Evolutionary conservation across 2,797 vertebrate species (phyloP).

Genomic region (Pantherophis alleghaniensis): DNA sequence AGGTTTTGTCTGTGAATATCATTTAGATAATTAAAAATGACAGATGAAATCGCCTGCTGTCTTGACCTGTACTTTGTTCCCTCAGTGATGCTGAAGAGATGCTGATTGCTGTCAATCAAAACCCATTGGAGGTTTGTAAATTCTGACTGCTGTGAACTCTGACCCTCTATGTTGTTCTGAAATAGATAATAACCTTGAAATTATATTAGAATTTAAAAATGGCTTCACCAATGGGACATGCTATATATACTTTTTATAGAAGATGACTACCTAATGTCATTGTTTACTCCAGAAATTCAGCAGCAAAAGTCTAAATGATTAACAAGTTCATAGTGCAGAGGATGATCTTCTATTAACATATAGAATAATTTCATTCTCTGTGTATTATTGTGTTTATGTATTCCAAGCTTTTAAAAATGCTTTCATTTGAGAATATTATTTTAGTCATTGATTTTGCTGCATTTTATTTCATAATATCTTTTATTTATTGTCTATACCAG

Average conservation of each 20-base stretch:
- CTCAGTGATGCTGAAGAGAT: constrained; percentile 86
- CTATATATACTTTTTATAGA: constrained; percentile 70
- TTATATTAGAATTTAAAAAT: constrained; percentile 95
- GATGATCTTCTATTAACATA: constrained; percentile 46
- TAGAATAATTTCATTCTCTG: constrained; percentile 27
- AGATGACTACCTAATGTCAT: constrained; percentile 56
- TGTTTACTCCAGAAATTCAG: constrained; percentile 60
- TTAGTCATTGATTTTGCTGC: constrained; percentile 40
- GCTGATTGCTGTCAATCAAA: constrained; percentile 99
- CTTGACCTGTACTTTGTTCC: constrained; percentile 92
- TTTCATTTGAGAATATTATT: constrained; percentile 26
- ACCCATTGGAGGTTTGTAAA: constrained; percentile 87
- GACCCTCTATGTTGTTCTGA: constrained; percentile 87
- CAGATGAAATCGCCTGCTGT: constrained; percentile 94
- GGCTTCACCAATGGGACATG: constrained; percentile 73
- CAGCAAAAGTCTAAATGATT: constrained; percentile 55
- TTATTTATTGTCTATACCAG: constrained; percentile 32
- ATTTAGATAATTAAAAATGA: constrained; percentile 99
- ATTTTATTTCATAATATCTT: constrained; percentile 30
- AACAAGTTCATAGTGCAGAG: constrained; percentile 56
- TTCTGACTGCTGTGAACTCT: constrained; percentile 90
- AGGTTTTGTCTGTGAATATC: constrained; percentile 97
- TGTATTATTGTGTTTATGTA: constrained; percentile 40
- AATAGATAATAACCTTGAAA: constrained; percentile 97
- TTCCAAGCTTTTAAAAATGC: constrained; percentile 34